A percentile compares a stretch with the other conserved stretches of the same genome.
Conservation (phyloP, 2,113 vertebrate genomes). For the Conger conger region DNA sequence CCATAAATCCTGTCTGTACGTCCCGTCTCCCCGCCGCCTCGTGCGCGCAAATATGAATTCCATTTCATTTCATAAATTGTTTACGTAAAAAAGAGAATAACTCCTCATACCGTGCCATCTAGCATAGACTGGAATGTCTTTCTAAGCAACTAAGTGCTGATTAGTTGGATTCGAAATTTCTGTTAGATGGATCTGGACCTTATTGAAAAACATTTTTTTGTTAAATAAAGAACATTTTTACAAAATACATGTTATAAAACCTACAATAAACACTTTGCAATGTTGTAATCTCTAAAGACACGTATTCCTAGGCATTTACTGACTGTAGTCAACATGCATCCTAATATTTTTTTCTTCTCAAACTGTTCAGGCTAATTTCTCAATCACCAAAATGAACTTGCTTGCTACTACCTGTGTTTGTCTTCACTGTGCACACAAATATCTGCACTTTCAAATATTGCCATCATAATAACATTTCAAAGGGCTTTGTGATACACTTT, state of each 20-base stretch:
- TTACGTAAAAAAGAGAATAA: background rate
- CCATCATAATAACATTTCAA: background rate
- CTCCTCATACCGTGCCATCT: background rate
- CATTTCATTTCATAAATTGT: background rate
- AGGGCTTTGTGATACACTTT: too few species aligned
- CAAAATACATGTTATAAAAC: background rate
- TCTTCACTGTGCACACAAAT: background rate
- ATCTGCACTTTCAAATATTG: background rate
- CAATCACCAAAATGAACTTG: too few species aligned
- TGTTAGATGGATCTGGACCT: background rate
- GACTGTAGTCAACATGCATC: background rate
- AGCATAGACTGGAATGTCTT: too few species aligned
- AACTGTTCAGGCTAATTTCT: too few species aligned
- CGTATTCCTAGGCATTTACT: background rate
- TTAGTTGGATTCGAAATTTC: too few species aligned
- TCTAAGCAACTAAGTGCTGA: too few species aligned
- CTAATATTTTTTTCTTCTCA: background rate
- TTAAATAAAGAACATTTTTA: background rate
- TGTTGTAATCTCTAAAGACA: background rate
- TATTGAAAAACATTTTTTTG: background rate
- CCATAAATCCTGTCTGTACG: too few species aligned
- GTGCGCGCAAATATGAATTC: background rate
- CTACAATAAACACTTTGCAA: background rate
- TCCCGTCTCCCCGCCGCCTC: too few species aligned
- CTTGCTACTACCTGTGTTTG: background rate